These are phyloP conservation scores for Meloe dianella DNA, from an alignment of 2,888 invertebrate genomes.

Conservation along the genomic window DNA sequence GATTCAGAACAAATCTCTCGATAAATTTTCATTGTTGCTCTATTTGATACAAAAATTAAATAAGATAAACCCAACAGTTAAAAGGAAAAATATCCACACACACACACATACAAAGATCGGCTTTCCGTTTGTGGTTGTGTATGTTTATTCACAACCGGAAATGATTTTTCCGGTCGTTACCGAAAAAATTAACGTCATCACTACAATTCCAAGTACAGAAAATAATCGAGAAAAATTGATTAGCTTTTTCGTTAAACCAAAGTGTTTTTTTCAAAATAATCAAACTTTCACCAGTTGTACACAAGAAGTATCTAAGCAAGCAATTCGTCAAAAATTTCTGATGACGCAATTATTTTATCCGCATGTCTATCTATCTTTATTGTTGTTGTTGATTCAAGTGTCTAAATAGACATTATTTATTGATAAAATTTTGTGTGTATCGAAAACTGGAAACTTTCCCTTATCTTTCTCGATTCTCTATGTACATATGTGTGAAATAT, in stretches of 20 bases:
- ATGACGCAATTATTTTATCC: not conserved
- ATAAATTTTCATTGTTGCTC: not conserved
- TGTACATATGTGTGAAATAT: not conserved
- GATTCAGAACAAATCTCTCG: not conserved
- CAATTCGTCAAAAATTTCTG: not conserved
- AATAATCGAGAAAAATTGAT: not conserved
- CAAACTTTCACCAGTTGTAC: not conserved
- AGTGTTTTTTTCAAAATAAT: not conserved
- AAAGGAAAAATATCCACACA: not conserved
- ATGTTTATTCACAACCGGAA: not conserved
- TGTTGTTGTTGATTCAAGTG: not conserved
- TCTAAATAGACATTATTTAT: not conserved
- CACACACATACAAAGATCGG: not conserved
- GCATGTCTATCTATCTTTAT: too few relatives aligned
- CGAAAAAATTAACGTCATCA: not conserved
- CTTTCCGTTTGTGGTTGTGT: constrained; percentile 3
- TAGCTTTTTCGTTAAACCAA: not conserved
- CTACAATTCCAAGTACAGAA: not conserved
- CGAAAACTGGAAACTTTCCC: constrained; percentile 8
- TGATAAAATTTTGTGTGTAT: too few relatives aligned
- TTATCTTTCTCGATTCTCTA: not conserved
- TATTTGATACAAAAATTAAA: not conserved
- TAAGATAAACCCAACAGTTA: not conserved
- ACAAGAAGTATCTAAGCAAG: not conserved
- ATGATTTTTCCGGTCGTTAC: not conserved